Evolutionary conservation across 2,888 invertebrate species (phyloP).

Genomic region (Drosophila antonietae): DNA sequence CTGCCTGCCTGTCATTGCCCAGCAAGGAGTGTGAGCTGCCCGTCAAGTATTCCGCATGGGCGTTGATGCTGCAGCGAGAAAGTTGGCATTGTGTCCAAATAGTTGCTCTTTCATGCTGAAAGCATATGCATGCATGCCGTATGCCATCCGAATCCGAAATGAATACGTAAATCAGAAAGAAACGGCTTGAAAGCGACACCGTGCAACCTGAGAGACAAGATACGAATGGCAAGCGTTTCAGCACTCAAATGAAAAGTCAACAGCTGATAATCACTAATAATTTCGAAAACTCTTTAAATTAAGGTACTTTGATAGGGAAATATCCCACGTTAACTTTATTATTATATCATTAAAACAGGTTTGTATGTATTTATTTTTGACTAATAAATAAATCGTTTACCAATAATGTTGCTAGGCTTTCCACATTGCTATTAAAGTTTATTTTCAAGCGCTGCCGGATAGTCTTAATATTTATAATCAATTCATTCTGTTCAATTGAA

Average conservation of each 20-base stretch:
- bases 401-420: background rate
- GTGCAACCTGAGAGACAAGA: background rate
- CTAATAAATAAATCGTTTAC: no score
- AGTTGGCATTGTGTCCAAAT: conserved; percentile 23
- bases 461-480: background rate
- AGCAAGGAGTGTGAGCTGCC: conserved; percentile 8
- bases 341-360: no score
- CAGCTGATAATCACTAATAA: no score
- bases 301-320: no score
- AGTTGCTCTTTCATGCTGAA: conserved; percentile 7
- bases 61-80: conserved; percentile 2
- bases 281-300: background rate
- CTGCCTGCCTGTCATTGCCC: conserved; percentile 15
- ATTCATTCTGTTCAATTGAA: background rate
- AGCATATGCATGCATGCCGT: background rate
- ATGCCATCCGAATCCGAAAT: no score
- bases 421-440: background rate
- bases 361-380: background rate
- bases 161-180: background rate
- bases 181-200: background rate
- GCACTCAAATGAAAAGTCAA: background rate
- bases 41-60: conserved; percentile 6
- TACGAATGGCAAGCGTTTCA: background rate
- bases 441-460: background rate
- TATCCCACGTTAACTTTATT: no score